phyloP scores from a whole-genome alignment of 2,113 vertebrate species.

The Grammomys dolichurus region DNA sequence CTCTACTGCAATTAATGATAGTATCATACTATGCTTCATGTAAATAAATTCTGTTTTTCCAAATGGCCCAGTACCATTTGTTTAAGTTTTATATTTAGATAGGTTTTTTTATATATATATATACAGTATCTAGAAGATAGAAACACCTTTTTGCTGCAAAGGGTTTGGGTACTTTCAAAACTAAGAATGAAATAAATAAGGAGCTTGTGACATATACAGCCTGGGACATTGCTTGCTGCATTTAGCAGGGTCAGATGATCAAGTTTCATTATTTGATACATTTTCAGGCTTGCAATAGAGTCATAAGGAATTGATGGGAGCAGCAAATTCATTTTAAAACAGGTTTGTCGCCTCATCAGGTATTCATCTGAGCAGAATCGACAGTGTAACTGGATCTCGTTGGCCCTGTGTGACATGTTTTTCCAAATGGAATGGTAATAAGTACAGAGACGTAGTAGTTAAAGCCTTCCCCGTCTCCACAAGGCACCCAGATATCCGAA shows the following conservation, averaged over 20 bases:
- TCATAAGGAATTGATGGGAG: constrained; percentile 55
- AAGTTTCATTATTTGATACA: constrained; percentile 80
- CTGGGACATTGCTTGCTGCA: constrained; percentile 60
- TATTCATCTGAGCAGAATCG: constrained; percentile 72
- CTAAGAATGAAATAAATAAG: constrained; percentile 70
- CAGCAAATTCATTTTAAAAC: constrained; percentile 76
- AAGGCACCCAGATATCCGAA: constrained; percentile 56
- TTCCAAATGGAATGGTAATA: constrained; percentile 78
- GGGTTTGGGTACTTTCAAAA: neutral
- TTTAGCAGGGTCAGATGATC: constrained; percentile 78
- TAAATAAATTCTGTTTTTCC: constrained; percentile 57
- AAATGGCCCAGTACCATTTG: constrained; percentile 54
- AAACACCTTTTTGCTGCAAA: constrained; percentile 19
- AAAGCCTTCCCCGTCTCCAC: constrained; percentile 48
- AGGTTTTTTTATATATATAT: neutral
- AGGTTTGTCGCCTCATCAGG: constrained; percentile 72
- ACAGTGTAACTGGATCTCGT: constrained; percentile 55
- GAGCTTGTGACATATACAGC: neutral
- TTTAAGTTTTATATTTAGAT: constrained; percentile 45
- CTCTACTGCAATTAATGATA: constrained; percentile 27
- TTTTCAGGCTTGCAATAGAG: constrained; percentile 72
- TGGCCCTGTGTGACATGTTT: constrained; percentile 72
- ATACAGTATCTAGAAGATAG: constrained; percentile 26
- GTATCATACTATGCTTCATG: neutral
- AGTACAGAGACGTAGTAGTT: constrained; percentile 60